A percentile compares a stretch with the other conserved stretches of the same genome.
Evolutionary conservation across 35 echinoderm and acorn worm species (phyloP).

Genomic region (Lytechinus variegatus): DNA sequence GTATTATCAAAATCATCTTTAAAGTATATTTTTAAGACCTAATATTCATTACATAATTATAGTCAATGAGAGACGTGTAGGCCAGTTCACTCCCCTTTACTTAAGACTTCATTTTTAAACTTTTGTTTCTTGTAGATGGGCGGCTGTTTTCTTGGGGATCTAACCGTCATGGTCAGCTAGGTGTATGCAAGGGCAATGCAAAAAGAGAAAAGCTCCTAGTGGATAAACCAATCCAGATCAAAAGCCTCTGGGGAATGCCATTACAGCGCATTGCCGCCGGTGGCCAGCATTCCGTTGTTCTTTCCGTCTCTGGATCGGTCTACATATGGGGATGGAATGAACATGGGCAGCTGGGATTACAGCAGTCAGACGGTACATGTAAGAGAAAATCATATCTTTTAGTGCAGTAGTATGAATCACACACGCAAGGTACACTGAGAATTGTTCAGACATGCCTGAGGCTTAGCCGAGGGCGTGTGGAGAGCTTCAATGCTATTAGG

Average conservation of each 20-base stretch:
- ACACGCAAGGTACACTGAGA: too few relatives aligned
- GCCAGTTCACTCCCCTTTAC: too few relatives aligned
- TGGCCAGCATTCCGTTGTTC: constrained; percentile 7
- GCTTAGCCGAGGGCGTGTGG: too few relatives aligned
- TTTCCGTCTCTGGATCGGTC: not conserved
- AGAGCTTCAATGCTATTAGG: too few relatives aligned
- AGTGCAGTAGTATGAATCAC: too few relatives aligned
- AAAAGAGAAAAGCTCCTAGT: not conserved
- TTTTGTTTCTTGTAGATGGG: not conserved
- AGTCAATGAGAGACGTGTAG: too few relatives aligned
- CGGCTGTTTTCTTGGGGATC: constrained; percentile 9
- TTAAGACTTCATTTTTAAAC: too few relatives aligned
- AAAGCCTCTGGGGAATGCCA: not conserved
- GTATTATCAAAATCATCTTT: too few relatives aligned
- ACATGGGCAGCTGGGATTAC: not conserved
- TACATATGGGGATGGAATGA: not conserved
- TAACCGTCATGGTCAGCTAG: constrained; percentile 21
- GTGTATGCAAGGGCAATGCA: not conserved
- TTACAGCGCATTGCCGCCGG: constrained; percentile 31
- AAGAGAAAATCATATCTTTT: not conserved
- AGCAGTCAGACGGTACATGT: not conserved
- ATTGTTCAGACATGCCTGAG: too few relatives aligned
- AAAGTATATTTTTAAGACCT: too few relatives aligned
- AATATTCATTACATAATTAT: too few relatives aligned
- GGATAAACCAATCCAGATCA: not conserved